Base-by-base conservation (phyloP, 2,113 vertebrate genomes). In the Laticauda colubrina region DNA sequence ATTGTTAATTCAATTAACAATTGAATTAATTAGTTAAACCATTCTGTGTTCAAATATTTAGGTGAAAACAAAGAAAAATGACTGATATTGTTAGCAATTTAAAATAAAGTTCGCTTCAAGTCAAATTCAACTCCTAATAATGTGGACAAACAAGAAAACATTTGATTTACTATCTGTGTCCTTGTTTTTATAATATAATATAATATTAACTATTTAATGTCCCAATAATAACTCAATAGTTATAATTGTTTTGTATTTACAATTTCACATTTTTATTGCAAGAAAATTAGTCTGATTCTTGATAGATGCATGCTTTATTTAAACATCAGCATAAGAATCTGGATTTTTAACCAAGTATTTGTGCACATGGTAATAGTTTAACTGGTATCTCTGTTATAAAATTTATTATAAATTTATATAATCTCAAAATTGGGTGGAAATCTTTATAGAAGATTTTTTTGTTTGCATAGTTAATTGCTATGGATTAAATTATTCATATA, bases 161-260 rank as follows among this genome's bases (percentile, higher is more conserved):
- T 43, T 85, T 39, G 14, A 23, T 55, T 85, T 39, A 23, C 39
- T 10, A 53, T 51, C 54, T 85, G 90, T 86, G 5, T 54, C 20
- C 15, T 85, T 43, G 12, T 45, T 85, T 91, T 43, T 14, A 18
- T 45, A 81, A 14, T 85, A 18, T 55, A 2, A 56, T 64, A 45
- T 69, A 48, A 48, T 48, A 18, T 95, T 96, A 96, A 96, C 75
- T 90, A 48, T 1, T 91, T 88, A 20, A 69, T 96, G 51, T 8
- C 90, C 45, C 59, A 90, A 21, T 45, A 23, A 85, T 12, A 54
- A 87, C 6, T 87, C 56, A 29, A 12, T 9, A 90, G 7, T 23
- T 57, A 59, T 59, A 59, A 59, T 3, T 59, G 23, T 59, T 59
- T 59, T 24, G 23, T 23, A 26, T 59, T 59, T 59, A 55, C 11